These are phyloP conservation scores for Drosophila tanythrix DNA, from an alignment of 2,888 invertebrate genomes.

Conservation along the genomic window DNA sequence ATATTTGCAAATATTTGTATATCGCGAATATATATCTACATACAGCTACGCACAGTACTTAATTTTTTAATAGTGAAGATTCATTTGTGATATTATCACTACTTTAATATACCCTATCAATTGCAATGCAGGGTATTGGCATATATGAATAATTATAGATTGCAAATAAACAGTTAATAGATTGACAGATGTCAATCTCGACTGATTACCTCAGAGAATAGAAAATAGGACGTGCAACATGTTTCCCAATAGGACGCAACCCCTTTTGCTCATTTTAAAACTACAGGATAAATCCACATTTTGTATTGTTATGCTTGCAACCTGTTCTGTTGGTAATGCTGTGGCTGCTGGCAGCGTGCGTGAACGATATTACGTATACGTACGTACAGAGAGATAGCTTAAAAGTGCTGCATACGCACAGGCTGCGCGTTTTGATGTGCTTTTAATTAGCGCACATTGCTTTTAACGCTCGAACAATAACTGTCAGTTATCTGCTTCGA, in stretches of 20 bases:
- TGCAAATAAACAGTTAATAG: neutral
- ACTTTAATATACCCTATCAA: neutral
- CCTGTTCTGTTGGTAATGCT: neutral
- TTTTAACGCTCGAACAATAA: constrained; percentile 29
- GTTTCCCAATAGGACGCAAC: too few species aligned
- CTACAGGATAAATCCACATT: neutral
- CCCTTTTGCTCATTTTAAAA: neutral
- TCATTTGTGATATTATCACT: neutral
- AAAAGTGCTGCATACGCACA: constrained; percentile 32
- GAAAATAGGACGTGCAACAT: neutral
- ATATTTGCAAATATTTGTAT: neutral
- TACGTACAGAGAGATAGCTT: neutral
- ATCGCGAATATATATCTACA: too few species aligned
- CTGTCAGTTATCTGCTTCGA: constrained; percentile 33
- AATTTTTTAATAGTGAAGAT: neutral
- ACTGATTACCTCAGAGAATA: neutral
- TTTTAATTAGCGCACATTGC: constrained; percentile 39
- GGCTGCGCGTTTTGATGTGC: constrained; percentile 23
- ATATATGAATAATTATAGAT: neutral
- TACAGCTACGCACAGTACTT: too few species aligned
- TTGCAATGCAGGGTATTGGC: neutral
- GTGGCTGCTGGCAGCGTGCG: neutral
- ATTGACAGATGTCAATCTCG: neutral
- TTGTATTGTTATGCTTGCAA: neutral
- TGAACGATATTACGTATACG: constrained; percentile 48